phyloP scores from a whole-genome alignment of 2,113 vertebrate genomes.

The Oncorhynchus keta region DNA sequence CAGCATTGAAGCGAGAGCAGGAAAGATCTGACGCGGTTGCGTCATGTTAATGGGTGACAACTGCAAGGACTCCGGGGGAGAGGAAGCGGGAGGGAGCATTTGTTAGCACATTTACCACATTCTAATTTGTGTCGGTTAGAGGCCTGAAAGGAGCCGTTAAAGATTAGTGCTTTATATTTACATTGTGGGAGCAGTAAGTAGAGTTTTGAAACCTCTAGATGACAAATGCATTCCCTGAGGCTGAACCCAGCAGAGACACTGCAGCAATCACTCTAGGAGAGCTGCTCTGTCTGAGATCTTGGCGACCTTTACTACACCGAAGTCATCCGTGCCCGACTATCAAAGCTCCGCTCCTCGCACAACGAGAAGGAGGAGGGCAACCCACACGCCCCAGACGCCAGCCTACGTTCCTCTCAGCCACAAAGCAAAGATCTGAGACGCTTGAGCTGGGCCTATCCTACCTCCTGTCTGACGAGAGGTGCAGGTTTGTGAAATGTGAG shows the following conservation, averaged over 20 bases:
- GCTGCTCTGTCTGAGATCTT: constrained; percentile 1
- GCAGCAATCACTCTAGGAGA: constrained; percentile 25
- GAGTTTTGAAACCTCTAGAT: constrained; percentile 24
- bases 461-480: constrained; percentile 24
- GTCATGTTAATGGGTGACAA: constrained; percentile 31
- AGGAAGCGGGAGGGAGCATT: background rate
- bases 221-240: constrained; percentile 45
- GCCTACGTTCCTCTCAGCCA: constrained; percentile 23
- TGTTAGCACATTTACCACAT: constrained; percentile 50
- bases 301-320: constrained; percentile 44
- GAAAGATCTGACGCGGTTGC: constrained; percentile 43
- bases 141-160: constrained; percentile 29
- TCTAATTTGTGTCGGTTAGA: constrained; percentile 51
- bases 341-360: constrained; percentile 33
- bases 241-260: constrained; percentile 34
- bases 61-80: constrained; percentile 15
- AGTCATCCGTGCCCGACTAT: background rate
- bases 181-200: constrained; percentile 23
- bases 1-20: constrained; percentile 46
- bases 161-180: constrained; percentile 49
- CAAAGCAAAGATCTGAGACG: constrained; percentile 37
- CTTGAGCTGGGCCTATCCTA: constrained; percentile 26
- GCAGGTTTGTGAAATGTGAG: constrained; percentile 32
- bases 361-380: background rate
- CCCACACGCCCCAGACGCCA: constrained; percentile 17